Conservation (phyloP, 2,797 vertebrate genomes). For the Enteromius mattozi region DNA sequence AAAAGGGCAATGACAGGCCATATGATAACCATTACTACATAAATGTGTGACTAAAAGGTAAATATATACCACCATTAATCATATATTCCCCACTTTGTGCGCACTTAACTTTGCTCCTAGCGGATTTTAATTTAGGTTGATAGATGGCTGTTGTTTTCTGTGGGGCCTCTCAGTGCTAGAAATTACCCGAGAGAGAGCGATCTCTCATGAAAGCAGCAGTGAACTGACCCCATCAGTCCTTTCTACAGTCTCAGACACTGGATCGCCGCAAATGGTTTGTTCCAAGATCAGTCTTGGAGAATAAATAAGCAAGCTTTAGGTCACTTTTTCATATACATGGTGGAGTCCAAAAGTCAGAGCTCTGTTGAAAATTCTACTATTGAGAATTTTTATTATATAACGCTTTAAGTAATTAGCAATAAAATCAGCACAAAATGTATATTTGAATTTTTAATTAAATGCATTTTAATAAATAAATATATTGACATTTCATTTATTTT, state of each 20-base stretch:
- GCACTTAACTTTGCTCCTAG: conserved; percentile 4
- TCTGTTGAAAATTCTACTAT: background rate
- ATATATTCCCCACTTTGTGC: conserved; percentile 25
- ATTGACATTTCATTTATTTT: background rate
- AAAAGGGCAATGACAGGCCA: conserved; percentile 22
- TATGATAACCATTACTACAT: conserved; percentile 43
- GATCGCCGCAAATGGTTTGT: background rate
- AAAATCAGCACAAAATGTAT: background rate
- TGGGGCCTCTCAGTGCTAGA: conserved; percentile 24
- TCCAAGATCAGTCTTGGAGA: conserved; percentile 20
- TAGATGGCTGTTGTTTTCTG: conserved; percentile 45
- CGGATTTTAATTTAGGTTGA: conserved; percentile 42
- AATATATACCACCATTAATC: conserved; percentile 39
- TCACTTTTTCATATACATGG: conserved; percentile 14
- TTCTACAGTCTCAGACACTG: conserved; percentile 15
- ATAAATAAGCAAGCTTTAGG: conserved; percentile 27
- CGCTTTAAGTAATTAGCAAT: background rate
- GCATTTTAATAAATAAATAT: background rate
- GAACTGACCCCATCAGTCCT: conserved; percentile 19
- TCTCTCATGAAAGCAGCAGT: conserved; percentile 24
- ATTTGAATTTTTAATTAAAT: background rate
- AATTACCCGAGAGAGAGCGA: conserved; percentile 10
- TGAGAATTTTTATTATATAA: background rate
- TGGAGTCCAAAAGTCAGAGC: background rate
- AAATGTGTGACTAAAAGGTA: conserved; percentile 30